These are phyloP conservation scores for Athrips mouffetella DNA, from an alignment of 2,888 invertebrate species.

Conservation along the genomic window DNA sequence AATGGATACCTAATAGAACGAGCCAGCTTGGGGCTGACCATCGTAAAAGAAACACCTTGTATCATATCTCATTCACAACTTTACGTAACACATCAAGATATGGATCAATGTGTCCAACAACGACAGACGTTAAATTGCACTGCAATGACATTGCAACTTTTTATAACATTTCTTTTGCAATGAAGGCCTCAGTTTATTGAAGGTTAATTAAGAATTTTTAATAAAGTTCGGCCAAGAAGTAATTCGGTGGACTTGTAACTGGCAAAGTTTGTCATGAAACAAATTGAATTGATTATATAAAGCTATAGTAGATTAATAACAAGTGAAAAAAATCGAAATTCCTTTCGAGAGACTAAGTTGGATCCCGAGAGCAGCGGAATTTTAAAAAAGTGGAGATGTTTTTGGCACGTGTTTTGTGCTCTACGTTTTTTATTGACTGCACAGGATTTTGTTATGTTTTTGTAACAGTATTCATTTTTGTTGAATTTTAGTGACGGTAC, in stretches of 20 bases:
- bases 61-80: neutral
- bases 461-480: too few species aligned
- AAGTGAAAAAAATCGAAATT: too few species aligned
- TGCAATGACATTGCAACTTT: conserved; percentile 54
- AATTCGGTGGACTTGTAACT: conserved; percentile 19
- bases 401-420: too few species aligned
- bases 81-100: conserved; percentile 33
- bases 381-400: too few species aligned
- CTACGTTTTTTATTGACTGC: too few species aligned
- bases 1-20: too few species aligned
- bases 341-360: too few species aligned
- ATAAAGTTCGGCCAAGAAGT: conserved; percentile 24
- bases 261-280: neutral
- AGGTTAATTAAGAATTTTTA: conserved; percentile 31
- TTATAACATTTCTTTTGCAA: conserved; percentile 51
- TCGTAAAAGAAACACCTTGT: neutral
- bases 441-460: too few species aligned
- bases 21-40: neutral
- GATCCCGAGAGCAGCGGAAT: too few species aligned
- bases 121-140: conserved; percentile 61
- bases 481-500: too few species aligned
- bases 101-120: conserved; percentile 43
- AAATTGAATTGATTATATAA: neutral
- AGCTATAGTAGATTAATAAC: too few species aligned
- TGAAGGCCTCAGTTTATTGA: conserved; percentile 43